A percentile compares a stretch with the other conserved stretches of the same genome.
phyloP scores from a whole-genome alignment of 2,113 vertebrate species.

The Cochlearius cochlearius region DNA sequence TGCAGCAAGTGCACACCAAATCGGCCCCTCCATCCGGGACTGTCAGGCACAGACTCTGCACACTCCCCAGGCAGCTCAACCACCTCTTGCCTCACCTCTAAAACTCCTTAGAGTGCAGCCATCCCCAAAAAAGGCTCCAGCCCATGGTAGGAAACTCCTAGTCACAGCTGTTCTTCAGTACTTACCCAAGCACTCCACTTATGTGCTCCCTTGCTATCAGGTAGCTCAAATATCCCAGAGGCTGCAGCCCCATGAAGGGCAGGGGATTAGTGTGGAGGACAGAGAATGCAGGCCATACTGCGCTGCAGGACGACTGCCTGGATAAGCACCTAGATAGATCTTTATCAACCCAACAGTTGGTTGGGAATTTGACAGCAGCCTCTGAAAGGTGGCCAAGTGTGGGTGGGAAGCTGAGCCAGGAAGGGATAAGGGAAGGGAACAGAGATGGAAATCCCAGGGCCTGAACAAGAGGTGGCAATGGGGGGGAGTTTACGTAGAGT shows the following conservation, averaged over 20 bases:
- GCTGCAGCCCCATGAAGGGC: conserved; percentile 14
- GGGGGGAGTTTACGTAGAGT: neutral
- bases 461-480: neutral
- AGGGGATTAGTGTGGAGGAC: neutral
- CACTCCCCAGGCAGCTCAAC: neutral
- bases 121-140: conserved; percentile 1
- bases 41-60: neutral
- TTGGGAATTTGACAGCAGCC: neutral
- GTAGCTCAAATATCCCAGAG: conserved; percentile 48
- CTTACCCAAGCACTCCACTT: conserved; percentile 20
- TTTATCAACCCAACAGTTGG: neutral
- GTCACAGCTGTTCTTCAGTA: conserved; percentile 1
- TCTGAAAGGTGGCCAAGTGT: neutral
- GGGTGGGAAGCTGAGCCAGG: neutral
- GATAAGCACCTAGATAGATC: neutral
- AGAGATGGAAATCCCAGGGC: neutral
- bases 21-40: neutral
- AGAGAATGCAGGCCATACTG: neutral
- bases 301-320: neutral
- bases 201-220: neutral
- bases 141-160: neutral
- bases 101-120: neutral
- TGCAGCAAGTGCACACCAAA: neutral
- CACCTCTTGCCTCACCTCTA: neutral
- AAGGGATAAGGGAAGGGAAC: neutral